Base-by-base conservation (phyloP, 2,888 invertebrate genomes). In the Lepidocyrtinus sp. region DNA sequence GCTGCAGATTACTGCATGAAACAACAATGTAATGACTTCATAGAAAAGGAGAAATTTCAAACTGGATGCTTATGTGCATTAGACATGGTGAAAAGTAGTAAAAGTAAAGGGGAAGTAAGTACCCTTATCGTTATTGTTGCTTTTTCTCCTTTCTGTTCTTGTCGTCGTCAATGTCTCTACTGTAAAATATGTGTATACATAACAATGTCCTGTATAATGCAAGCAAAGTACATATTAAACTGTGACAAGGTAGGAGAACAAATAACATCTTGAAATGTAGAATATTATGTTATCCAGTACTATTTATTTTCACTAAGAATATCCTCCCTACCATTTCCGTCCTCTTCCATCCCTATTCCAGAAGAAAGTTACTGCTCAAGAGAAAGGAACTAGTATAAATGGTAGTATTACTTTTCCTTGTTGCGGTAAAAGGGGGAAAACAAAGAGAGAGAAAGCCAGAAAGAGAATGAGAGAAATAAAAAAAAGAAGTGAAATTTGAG, bases 231-330 rank as follows among this genome's bases (percentile, higher is more conserved):
- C 46, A 69, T 46, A 50, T 26, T 27, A n/a, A n/a, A 70, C 15
- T 22, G 25, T 59, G 59, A 70, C 59, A 55, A 59, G 45, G 46
- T 45, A 24, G 7, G 36, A 46, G 46, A 25, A 50, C 46, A 27
- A 22, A 15, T 25, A 27, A 70, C 55, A 70, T 70, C 70, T 72
- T 62, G 72, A 62, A 72, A 72, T 72, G 46, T 59, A 55, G 65
- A 50, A 55, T 74, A 59, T 65, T 65, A 65, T 46, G 63, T 63
- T 73, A 63, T 50, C 63, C 64, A 63, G 63, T 45, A 73, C 64
- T 73, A 64, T 64, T 73, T 64, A 73, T 73, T 73, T 73, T 27
- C 27, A 73, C 64, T 73, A n/a, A n/a, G n/a, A n/a, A n/a, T n/a
- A n/a, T n/a, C n/a, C 64, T 26, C 25, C 24, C 65, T 65, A 65